phyloP scores from a whole-genome alignment of 2,797 vertebrate genomes.

The Heliangelus exortis region DNA sequence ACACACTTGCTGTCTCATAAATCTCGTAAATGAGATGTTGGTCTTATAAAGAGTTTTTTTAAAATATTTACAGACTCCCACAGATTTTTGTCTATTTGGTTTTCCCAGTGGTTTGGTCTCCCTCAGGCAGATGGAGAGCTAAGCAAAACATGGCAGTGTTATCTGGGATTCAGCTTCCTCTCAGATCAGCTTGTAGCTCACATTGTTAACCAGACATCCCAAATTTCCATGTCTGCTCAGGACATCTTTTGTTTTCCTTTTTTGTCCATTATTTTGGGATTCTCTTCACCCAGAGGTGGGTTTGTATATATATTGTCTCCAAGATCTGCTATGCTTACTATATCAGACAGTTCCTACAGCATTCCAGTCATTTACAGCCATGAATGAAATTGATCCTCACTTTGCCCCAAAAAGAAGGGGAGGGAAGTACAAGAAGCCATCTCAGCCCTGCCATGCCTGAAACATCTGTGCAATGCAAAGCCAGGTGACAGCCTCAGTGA shows the following conservation, averaged over 20 bases:
- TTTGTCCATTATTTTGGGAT: neutral
- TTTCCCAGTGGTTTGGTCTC: neutral
- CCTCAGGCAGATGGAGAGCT: accelerated
- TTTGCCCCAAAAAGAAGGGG: neutral
- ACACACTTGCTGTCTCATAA: neutral
- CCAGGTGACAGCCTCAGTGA: neutral
- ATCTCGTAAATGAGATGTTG: too few relatives aligned
- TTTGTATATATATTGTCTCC: neutral
- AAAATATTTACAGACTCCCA: neutral
- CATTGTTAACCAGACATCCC: neutral
- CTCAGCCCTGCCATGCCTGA: neutral
- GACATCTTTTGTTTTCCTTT: neutral
- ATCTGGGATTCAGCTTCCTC: neutral
- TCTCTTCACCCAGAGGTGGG: neutral
- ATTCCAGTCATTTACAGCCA: neutral
- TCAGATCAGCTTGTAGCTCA: neutral
- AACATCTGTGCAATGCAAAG: neutral
- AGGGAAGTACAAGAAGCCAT: neutral
- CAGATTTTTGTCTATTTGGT: neutral
- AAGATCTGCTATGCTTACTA: neutral
- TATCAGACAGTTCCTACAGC: neutral
- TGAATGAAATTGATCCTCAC: neutral
- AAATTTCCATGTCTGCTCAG: neutral
- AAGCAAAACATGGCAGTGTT: neutral
- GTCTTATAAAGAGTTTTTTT: neutral